Conservation (phyloP, 2,113 vertebrate genomes). For the Dissostichus mawsoni region DNA sequence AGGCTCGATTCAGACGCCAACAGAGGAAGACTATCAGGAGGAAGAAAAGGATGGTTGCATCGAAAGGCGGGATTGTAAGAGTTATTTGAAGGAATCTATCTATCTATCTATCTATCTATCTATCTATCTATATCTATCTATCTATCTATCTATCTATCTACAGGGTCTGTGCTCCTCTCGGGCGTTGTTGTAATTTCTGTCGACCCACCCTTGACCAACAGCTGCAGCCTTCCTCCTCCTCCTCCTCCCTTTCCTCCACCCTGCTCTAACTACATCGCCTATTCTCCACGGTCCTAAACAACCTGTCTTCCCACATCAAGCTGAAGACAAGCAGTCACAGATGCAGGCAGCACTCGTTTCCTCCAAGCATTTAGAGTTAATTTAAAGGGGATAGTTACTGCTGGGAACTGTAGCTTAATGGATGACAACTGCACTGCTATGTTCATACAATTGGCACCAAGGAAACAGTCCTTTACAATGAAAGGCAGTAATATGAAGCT, state of each 20-base stretch:
- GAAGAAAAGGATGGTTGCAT: conserved; percentile 33
- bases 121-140: not conserved
- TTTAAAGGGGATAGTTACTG: conserved; percentile 19
- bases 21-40: conserved; percentile 25
- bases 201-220: conserved; percentile 55
- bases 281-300: conserved; percentile 69
- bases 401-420: conserved; percentile 26
- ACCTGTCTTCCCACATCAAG: conserved; percentile 77
- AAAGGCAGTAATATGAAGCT: too few species aligned
- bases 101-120: not conserved
- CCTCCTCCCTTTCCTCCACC: conserved; percentile 38
- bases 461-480: too few species aligned
- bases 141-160: not conserved
- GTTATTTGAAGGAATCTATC: too few species aligned
- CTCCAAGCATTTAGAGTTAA: conserved; percentile 16
- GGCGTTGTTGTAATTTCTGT: conserved; percentile 44
- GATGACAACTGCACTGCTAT: not conserved
- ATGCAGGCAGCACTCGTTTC: conserved; percentile 29
- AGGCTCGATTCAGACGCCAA: conserved; percentile 54
- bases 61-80: not conserved
- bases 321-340: conserved; percentile 67
- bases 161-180: conserved; percentile 2
- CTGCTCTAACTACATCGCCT: conserved; percentile 53
- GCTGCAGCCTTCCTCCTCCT: conserved; percentile 64
- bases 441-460: too few species aligned